These are phyloP conservation scores for Pseudochirops corinnae DNA, from an alignment of 2,797 vertebrate species.

Conservation along the genomic window DNA sequence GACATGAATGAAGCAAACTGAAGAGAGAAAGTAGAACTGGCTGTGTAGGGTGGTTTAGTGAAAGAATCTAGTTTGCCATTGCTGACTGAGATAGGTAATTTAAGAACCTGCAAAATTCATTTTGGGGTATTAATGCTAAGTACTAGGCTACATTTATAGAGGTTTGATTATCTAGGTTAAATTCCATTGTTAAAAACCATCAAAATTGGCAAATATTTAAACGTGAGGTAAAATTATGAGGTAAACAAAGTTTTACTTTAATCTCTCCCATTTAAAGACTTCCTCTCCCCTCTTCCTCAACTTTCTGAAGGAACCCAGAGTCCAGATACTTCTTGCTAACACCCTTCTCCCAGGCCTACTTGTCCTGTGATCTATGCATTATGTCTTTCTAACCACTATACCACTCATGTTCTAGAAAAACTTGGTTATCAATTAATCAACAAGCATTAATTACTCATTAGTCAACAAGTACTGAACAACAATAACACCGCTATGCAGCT, in stretches of 20 bases:
- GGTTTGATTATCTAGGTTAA: neutral
- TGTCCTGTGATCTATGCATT: neutral
- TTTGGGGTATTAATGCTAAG: neutral
- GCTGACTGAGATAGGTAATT: neutral
- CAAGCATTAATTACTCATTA: too few relatives aligned
- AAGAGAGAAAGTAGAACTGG: conserved; percentile 31
- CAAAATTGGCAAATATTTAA: neutral
- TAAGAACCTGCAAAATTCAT: neutral
- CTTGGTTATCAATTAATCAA: too few relatives aligned
- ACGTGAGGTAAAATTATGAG: neutral
- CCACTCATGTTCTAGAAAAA: neutral
- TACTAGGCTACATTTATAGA: neutral
- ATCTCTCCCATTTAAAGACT: neutral
- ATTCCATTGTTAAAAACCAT: neutral
- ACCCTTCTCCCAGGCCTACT: neutral
- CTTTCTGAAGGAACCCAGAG: neutral
- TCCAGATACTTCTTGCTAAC: neutral
- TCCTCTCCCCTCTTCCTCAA: neutral
- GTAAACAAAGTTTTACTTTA: neutral
- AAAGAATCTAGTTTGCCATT: neutral
- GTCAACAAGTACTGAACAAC: too few relatives aligned
- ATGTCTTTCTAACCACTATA: neutral
- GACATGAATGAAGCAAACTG: conserved; percentile 24
- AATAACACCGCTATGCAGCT: too few relatives aligned
- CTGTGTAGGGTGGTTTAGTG: conserved; percentile 53